Evolutionary conservation across 1,140 invertebrate genomes (phyloP).

Genomic region (Penaeus japonicus): DNA sequence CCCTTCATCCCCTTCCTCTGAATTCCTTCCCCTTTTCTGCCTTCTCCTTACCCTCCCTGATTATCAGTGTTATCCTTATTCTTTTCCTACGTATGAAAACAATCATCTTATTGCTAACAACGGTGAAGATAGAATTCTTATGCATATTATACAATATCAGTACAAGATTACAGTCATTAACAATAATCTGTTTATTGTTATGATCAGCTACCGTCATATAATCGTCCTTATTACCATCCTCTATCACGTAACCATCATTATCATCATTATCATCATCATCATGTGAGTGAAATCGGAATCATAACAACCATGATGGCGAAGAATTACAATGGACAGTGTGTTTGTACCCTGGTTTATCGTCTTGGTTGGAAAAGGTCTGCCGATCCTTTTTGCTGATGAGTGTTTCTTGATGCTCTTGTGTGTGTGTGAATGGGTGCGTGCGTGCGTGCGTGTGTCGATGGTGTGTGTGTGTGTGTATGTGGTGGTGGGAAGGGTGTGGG

Average conservation of each 20-base stretch:
- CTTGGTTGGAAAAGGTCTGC: no score
- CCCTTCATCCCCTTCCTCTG: neutral
- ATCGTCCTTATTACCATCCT: neutral
- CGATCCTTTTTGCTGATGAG: no score
- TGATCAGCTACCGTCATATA: neutral
- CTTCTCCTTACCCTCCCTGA: neutral
- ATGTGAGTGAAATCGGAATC: neutral
- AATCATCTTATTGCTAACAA: no score
- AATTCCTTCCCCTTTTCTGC: neutral
- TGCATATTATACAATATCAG: neutral
- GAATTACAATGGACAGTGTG: neutral
- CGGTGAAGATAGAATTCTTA: no score
- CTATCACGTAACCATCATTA: neutral
- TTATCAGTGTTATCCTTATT: neutral
- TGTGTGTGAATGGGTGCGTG: no score
- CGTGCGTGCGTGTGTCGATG: no score
- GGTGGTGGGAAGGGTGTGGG: no score
- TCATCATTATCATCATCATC: neutral
- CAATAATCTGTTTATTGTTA: no score
- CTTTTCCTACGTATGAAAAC: neutral
- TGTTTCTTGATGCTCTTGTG: no score
- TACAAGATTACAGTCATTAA: no score
- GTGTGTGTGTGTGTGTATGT: no score
- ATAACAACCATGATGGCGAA: neutral
- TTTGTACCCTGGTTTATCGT: no score